phyloP scores from a whole-genome alignment of 1,140 invertebrate genomes.

The Musca domestica region DNA sequence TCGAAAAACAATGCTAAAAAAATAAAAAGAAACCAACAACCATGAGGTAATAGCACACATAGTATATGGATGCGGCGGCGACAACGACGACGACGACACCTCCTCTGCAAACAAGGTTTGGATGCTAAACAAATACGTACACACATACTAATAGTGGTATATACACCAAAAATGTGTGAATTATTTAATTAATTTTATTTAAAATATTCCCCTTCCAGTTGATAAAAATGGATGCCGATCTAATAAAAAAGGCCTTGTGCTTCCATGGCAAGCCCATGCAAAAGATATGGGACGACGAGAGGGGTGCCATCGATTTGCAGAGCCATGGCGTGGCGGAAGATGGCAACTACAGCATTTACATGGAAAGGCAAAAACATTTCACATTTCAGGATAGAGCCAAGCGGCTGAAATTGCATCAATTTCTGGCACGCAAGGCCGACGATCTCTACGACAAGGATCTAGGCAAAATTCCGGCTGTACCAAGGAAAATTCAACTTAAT shows the following conservation, averaged over 20 bases:
- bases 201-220: neutral
- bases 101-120: too few species aligned
- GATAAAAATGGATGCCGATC: conserved; percentile 40
- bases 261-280: conserved; percentile 82
- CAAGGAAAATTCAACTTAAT: neutral
- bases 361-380: conserved; percentile 70
- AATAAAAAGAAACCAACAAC: too few species aligned
- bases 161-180: too few species aligned
- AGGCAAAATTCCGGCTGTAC: neutral
- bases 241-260: conserved; percentile 69
- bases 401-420: conserved; percentile 78
- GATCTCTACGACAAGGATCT: conserved; percentile 58
- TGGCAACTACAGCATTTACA: conserved; percentile 70
- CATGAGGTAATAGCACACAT: too few species aligned
- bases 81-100: too few species aligned
- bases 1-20: too few species aligned
- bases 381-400: conserved; percentile 80
- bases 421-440: conserved; percentile 75
- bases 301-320: conserved; percentile 69
- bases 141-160: too few species aligned
- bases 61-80: too few species aligned
- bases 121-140: too few species aligned
- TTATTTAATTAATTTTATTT: too few species aligned
- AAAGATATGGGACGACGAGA: conserved; percentile 79
- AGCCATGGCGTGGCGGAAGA: conserved; percentile 65